These are phyloP conservation scores for Hemibagrus guttatus DNA, from an alignment of 2,797 vertebrate species.

Conservation along the genomic window DNA sequence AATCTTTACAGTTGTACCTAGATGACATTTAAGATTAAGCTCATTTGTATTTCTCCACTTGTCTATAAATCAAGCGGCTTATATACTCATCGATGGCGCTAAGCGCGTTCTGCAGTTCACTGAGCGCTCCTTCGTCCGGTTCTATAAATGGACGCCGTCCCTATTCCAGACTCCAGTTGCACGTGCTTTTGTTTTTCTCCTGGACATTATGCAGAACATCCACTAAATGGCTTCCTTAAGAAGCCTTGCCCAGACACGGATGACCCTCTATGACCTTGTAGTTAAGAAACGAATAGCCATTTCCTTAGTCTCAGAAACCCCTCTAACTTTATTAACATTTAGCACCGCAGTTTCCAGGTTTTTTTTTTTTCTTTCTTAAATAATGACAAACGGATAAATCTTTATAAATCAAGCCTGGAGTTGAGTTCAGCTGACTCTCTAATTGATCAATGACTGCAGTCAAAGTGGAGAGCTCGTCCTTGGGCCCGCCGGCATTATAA, in stretches of 20 bases:
- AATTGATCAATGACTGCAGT: constrained; percentile 70
- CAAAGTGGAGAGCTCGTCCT: constrained; percentile 64
- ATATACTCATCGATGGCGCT: not conserved
- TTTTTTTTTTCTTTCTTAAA: constrained; percentile 59
- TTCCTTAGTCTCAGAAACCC: constrained; percentile 32
- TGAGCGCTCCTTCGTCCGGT: not conserved
- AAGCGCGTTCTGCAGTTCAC: not conserved
- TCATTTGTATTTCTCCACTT: not conserved
- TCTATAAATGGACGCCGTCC: not conserved
- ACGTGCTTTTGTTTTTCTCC: not conserved
- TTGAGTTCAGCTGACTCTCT: constrained; percentile 65
- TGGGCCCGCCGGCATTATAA: constrained; percentile 63
- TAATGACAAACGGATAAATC: constrained; percentile 71
- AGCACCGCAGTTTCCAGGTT: constrained; percentile 63
- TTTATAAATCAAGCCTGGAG: constrained; percentile 69
- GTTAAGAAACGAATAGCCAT: constrained; percentile 60
- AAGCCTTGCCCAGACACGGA: constrained; percentile 56
- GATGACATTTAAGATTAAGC: not conserved
- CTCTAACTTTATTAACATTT: constrained; percentile 65
- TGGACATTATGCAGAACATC: constrained; percentile 33
- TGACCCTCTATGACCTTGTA: constrained; percentile 63
- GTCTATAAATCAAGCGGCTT: not conserved
- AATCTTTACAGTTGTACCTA: not conserved
- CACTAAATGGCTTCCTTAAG: constrained; percentile 59
- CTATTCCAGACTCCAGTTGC: constrained; percentile 8